These are phyloP conservation scores for Ophioninae sp. DNA, from an alignment of 2,888 invertebrate species.

Conservation along the genomic window DNA sequence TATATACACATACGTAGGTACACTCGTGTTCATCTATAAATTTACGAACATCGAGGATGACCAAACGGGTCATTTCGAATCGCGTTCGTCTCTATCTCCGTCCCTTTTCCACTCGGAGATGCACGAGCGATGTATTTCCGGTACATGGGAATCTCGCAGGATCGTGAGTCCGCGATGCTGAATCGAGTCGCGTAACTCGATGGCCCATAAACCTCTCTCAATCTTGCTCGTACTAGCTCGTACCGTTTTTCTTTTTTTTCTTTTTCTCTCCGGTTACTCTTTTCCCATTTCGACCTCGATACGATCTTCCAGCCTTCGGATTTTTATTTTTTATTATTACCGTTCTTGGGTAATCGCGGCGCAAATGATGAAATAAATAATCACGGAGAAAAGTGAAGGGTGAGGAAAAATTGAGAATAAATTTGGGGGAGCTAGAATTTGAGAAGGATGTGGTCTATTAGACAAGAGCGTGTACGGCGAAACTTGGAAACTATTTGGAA, in stretches of 20 bases:
- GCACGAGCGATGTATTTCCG: conserved; percentile 22
- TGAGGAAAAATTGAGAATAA: not conserved
- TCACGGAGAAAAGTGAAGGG: not conserved
- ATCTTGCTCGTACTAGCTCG: conserved; percentile 22
- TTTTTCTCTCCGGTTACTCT: not conserved
- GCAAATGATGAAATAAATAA: not conserved
- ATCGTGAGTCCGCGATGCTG: conserved; percentile 24
- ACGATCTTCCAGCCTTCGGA: not conserved
- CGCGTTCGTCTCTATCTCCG: conserved; percentile 22
- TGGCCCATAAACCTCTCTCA: conserved; percentile 57
- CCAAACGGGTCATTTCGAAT: conserved; percentile 45
- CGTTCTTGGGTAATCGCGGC: not conserved
- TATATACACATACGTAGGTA: not conserved
- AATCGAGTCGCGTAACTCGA: conserved; percentile 58
- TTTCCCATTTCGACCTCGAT: not conserved
- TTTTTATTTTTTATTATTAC: not conserved
- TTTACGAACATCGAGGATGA: conserved; percentile 51
- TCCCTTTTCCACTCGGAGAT: not conserved
- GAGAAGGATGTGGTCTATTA: too few relatives aligned
- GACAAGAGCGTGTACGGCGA: too few relatives aligned
- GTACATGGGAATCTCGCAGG: not conserved
- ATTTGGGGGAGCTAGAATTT: not conserved
- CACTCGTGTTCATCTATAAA: conserved; percentile 32
- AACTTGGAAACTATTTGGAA: too few relatives aligned
- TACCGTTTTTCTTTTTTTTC: not conserved